Percentiles rank a stretch among this genome's conserved stretches.
phyloP scores from a whole-genome alignment of 2,797 vertebrate genomes.

The Melanotaenia parkinsoni region DNA sequence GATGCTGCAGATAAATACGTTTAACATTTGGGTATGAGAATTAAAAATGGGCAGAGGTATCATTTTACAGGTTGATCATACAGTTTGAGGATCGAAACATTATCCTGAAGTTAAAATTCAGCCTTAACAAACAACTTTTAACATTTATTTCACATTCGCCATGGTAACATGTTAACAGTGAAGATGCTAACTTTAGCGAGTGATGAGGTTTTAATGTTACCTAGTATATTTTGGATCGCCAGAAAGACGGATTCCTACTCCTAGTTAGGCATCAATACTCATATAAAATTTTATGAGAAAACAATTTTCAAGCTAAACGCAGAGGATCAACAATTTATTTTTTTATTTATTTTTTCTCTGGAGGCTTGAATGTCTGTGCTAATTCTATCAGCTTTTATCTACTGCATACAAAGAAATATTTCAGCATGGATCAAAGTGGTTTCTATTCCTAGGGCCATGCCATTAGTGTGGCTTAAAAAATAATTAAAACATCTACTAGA shows the following conservation, averaged over 20 bases:
- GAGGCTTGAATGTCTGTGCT: constrained; percentile 1
- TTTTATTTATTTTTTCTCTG: background rate
- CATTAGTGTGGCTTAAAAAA: background rate
- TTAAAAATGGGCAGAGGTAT: too few species aligned
- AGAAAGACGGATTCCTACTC: background rate
- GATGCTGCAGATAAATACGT: too few species aligned
- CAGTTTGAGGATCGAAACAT: too few species aligned
- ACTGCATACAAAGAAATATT: constrained; percentile 1
- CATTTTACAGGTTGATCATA: too few species aligned
- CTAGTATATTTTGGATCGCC: background rate
- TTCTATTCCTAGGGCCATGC: background rate
- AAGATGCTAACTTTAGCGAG: too few species aligned
- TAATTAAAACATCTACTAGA: background rate
- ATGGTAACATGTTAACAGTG: background rate
- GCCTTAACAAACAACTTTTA: too few species aligned
- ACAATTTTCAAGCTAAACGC: background rate
- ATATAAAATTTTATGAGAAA: background rate
- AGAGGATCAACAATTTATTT: background rate
- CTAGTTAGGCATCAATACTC: background rate
- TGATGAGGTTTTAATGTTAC: background rate
- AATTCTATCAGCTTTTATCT: constrained; percentile 6
- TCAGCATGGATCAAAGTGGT: constrained; percentile 14
- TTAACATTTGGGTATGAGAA: too few species aligned
- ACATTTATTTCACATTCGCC: too few species aligned
- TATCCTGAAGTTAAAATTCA: too few species aligned